Evolutionary conservation across 1,140 invertebrate species (phyloP), one percentile per base, ranked within the genome.

Genomic region (Drosophila neocordata): DNA sequence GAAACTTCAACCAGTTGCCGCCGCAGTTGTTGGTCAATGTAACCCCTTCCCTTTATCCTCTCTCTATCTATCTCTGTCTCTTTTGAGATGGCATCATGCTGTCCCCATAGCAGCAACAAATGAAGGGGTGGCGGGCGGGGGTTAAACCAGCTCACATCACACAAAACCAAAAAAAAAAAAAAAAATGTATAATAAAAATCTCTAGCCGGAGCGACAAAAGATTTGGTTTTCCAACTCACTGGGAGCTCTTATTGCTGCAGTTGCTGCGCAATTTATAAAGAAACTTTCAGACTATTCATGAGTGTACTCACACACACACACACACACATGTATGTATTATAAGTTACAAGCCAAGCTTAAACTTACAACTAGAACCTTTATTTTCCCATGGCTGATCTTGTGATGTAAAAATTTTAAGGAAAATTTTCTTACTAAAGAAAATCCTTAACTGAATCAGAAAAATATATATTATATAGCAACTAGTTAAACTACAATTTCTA

Each of bases 1-100:
- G 15, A 18, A 48, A 48, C 41, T 48, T 48, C 41, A 48, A 48
- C 41, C 41, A 48, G 41, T 48, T 48, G 41, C 41, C 41, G 41
- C 15, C 41, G 20, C 18, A 18, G 27, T 31, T 31, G 27, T 31
- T 31, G 27, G 27, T 31, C 27, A 31, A 31, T 31, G 27, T 31
- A 6, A 6, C 27, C 27, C 27, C n/a, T 48, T 4, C 15, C 15
- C 41, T 9, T 15, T 44, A 5, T 8, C 41, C 13, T n/a, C n/a
- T n/a, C n/a, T n/a, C n/a, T n/a, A n/a, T n/a, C n/a, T n/a, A n/a
- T n/a, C n/a, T n/a, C n/a, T n/a, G n/a, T n/a, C n/a, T n/a, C n/a
- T n/a, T n/a, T n/a, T 13, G 41, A 48, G 41, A 48, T 48, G 41
- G 41, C 41, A 48, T 48, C 41, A 48, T 48, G 41, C 41, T 48